These are phyloP conservation scores for Neoascia interrupta DNA, from an alignment of 2,888 invertebrate species.

Conservation along the genomic window DNA sequence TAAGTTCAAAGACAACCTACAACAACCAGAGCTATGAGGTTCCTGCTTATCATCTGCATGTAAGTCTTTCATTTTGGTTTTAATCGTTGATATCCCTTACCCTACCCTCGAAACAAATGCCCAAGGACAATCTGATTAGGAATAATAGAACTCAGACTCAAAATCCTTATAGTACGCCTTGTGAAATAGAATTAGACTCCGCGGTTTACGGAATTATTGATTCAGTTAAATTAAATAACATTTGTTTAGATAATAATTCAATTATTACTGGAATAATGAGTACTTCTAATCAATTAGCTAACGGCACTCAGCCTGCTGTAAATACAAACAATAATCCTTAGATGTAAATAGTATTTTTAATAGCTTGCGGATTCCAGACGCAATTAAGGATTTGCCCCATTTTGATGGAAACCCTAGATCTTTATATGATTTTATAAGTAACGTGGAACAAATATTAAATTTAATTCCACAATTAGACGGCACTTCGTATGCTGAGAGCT, in stretches of 20 bases:
- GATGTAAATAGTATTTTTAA: too few species aligned
- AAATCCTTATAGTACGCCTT: background rate
- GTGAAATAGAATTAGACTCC: background rate
- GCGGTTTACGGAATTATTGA: background rate
- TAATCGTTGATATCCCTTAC: background rate
- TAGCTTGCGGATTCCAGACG: background rate
- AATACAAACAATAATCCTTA: too few species aligned
- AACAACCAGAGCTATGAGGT: background rate
- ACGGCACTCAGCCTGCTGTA: conserved; percentile 1
- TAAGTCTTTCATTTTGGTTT: background rate
- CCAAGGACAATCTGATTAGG: background rate
- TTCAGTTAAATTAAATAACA: background rate
- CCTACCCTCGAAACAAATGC: background rate
- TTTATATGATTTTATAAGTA: too few species aligned
- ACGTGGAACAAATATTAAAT: too few species aligned
- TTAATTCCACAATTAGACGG: too few species aligned
- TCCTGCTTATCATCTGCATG: background rate
- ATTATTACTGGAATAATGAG: background rate
- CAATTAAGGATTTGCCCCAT: too few species aligned
- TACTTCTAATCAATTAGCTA: background rate
- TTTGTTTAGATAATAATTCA: background rate
- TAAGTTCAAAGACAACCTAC: background rate
- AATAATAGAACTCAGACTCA: background rate
- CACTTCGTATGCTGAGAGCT: too few species aligned
- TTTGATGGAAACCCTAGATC: too few species aligned